Evolutionary conservation across 2,113 vertebrate species (phyloP).

Genomic region (Bombycilla garrulus): DNA sequence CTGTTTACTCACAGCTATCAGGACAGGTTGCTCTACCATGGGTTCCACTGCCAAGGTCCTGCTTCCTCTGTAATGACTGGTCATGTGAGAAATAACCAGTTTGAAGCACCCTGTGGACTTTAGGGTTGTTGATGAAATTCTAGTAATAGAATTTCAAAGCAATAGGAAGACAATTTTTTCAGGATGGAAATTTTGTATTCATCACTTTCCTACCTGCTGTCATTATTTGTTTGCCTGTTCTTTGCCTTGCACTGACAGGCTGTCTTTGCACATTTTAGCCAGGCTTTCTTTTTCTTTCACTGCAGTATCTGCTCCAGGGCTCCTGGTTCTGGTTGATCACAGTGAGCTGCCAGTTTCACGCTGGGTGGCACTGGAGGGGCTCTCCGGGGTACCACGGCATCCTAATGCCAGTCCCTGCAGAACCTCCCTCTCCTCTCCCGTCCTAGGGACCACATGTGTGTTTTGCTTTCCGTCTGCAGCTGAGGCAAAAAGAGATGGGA

Average conservation of each 20-base stretch:
- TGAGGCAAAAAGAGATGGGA: slow-evolving; percentile 24
- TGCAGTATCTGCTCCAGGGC: background rate
- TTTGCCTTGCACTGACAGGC: background rate
- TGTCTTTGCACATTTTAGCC: background rate
- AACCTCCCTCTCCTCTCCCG: background rate
- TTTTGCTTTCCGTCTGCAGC: slow-evolving; percentile 44
- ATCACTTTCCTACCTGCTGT: background rate
- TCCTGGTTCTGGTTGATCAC: background rate
- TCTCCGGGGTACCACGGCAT: rapidly evolving
- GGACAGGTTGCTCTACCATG: background rate
- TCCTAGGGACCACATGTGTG: background rate
- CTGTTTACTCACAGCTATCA: background rate
- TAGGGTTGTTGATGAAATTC: background rate
- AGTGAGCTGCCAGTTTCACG: background rate
- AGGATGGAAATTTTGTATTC: background rate
- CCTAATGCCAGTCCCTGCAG: background rate
- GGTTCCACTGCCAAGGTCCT: background rate
- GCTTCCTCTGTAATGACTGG: background rate
- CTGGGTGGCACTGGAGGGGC: background rate
- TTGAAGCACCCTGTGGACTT: background rate
- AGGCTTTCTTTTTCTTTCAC: background rate
- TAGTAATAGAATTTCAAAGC: background rate
- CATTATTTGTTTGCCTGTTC: background rate
- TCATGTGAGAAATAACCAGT: background rate
- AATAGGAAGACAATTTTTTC: background rate